A percentile compares a stretch with the other conserved stretches of the same genome.
phyloP scores from a whole-genome alignment of 2,888 invertebrate genomes.

The Leptopilina myrica region DNA sequence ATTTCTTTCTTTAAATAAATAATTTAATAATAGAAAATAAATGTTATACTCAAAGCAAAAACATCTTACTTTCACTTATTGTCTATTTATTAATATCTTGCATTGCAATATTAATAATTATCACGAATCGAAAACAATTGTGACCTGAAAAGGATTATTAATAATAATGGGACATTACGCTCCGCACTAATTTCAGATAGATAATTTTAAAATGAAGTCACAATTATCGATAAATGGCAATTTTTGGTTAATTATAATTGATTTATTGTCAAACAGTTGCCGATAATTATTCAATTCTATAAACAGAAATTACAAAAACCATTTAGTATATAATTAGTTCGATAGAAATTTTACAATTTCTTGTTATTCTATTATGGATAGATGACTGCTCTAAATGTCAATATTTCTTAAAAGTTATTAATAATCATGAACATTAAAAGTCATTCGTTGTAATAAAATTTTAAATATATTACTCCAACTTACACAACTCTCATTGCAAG shows the following conservation, averaged over 20 bases:
- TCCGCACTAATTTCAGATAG: conserved; percentile 8
- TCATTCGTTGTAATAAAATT: not conserved
- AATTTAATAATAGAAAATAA: too few relatives aligned
- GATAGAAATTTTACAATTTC: conserved; percentile 11
- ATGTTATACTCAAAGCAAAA: too few relatives aligned
- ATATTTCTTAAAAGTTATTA: conserved; percentile 8
- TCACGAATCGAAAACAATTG: not conserved
- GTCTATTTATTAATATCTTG: too few relatives aligned
- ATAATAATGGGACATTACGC: not conserved
- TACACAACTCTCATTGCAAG: too few relatives aligned
- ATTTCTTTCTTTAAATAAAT: too few relatives aligned
- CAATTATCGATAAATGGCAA: not conserved
- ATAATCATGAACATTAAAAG: not conserved
- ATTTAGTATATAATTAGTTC: not conserved
- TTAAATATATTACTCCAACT: too few relatives aligned
- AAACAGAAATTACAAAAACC: conserved; percentile 1
- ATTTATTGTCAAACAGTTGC: not conserved
- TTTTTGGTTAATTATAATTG: not conserved
- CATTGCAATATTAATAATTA: not conserved
- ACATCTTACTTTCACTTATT: too few relatives aligned
- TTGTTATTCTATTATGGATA: conserved; percentile 8
- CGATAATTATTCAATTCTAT: conserved; percentile 14
- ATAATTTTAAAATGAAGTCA: not conserved
- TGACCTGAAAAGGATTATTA: conserved; percentile 32
- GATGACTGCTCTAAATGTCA: not conserved